Conservation (phyloP, 1,140 invertebrate species). For the Olivierus martensii region DNA sequence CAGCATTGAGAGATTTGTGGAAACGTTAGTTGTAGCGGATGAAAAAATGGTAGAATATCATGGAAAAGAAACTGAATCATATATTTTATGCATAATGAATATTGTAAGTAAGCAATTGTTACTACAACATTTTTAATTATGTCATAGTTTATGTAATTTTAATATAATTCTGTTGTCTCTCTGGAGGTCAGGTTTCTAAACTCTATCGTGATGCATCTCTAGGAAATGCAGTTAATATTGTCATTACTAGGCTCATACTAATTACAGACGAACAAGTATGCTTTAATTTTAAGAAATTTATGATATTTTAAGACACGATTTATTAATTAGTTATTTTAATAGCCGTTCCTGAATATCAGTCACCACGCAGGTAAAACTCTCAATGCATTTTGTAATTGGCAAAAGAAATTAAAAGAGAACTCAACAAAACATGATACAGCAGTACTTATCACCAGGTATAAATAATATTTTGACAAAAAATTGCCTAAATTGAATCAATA, state of each 20-base stretch:
- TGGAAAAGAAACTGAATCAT: slow-evolving; percentile 6
- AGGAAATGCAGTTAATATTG: slow-evolving; percentile 14
- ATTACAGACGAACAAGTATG: background rate
- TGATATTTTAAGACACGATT: background rate
- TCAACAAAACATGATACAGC: too few species aligned
- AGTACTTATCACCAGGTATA: too few species aligned
- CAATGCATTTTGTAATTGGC: too few species aligned
- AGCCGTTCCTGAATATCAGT: too few species aligned
- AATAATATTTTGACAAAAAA: too few species aligned
- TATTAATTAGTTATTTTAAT: too few species aligned
- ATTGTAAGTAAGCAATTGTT: slow-evolving; percentile 2
- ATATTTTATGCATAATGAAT: slow-evolving; percentile 9
- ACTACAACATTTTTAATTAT: too few species aligned
- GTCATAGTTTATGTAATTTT: background rate
- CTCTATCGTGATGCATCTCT: slow-evolving; percentile 16
- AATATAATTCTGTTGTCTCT: background rate
- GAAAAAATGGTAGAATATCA: slow-evolving; percentile 3
- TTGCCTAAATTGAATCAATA: too few species aligned
- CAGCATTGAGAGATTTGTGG: slow-evolving; percentile 2
- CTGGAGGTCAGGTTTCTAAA: background rate
- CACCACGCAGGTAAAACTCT: too few species aligned
- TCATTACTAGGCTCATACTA: slow-evolving; percentile 15
- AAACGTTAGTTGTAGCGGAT: slow-evolving; percentile 6
- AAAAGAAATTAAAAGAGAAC: too few species aligned
- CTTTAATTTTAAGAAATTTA: background rate